These are phyloP conservation scores for Alethe castanea DNA, from an alignment of 2,113 vertebrate genomes.

Conservation along the genomic window DNA sequence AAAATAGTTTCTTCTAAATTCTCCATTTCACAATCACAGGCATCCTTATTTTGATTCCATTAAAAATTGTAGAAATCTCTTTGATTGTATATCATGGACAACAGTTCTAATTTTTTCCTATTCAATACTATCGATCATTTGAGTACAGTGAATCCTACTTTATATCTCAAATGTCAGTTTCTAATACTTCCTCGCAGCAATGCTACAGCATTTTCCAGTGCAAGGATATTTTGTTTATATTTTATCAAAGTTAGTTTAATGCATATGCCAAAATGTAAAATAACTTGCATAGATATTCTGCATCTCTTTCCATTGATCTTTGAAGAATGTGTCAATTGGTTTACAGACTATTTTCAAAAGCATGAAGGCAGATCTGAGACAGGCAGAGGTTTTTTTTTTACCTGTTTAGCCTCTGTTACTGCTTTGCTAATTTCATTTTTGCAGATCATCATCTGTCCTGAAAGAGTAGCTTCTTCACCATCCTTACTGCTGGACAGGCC, in stretches of 20 bases:
- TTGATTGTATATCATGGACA: accelerated
- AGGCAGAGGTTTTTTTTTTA: conserved; percentile 32
- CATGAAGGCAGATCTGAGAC: not conserved
- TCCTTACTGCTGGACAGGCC: conserved; percentile 88
- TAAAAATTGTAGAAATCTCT: not conserved
- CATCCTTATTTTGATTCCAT: not conserved
- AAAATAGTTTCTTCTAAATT: not conserved
- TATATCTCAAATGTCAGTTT: not conserved
- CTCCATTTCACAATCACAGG: not conserved
- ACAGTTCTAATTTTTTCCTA: not conserved
- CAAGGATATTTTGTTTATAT: not conserved
- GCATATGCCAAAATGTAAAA: not conserved
- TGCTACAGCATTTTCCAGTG: not conserved
- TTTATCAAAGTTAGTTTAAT: not conserved
- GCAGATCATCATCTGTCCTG: conserved; percentile 91
- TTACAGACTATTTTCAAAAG: not conserved
- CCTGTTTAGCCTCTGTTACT: conserved; percentile 91
- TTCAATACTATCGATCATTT: not conserved
- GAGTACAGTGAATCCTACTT: not conserved
- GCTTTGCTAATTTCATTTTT: conserved; percentile 94
- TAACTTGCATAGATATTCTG: not conserved
- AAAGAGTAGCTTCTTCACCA: conserved; percentile 85
- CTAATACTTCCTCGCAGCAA: not conserved
- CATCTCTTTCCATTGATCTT: not conserved
- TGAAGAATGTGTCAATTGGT: not conserved